Evolutionary conservation across 2,888 invertebrate species (phyloP).

Genomic region (Drosophila anomelani): DNA sequence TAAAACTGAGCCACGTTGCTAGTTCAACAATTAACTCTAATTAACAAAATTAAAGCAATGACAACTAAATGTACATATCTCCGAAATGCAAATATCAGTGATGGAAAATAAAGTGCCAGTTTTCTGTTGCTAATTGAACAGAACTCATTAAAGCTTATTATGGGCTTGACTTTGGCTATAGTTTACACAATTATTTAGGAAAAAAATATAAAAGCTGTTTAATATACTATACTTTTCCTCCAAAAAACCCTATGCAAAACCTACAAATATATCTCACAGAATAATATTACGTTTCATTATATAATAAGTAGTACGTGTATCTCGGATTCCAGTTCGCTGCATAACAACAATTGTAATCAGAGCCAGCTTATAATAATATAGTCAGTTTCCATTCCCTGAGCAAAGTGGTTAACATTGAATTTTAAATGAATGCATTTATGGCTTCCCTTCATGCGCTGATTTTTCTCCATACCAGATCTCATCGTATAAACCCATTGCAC

Average conservation of each 20-base stretch:
- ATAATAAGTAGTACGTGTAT: conserved; percentile 8
- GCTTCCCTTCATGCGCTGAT: conserved; percentile 56
- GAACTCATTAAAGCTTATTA: background rate
- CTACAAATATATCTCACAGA: too few relatives aligned
- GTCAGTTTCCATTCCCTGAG: conserved; percentile 37
- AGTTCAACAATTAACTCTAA: conserved; percentile 18
- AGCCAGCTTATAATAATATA: conserved; percentile 21
- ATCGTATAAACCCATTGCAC: conserved; percentile 1
- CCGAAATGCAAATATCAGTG: background rate
- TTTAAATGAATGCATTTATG: conserved; percentile 67
- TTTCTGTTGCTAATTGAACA: conserved; percentile 23
- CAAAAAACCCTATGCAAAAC: background rate
- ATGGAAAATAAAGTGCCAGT: background rate
- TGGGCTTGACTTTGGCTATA: background rate
- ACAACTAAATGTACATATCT: background rate
- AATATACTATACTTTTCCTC: background rate
- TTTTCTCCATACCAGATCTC: conserved; percentile 14
- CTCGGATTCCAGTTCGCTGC: conserved; percentile 25
- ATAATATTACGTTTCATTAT: background rate
- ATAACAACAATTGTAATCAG: conserved; percentile 39
- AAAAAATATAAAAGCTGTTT: background rate
- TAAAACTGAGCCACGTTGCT: conserved; percentile 24
- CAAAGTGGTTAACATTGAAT: conserved; percentile 72
- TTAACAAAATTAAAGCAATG: conserved; percentile 1
- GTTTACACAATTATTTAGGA: background rate